These are phyloP conservation scores for Pandemis cinnamomeana DNA, from an alignment of 2,888 invertebrate species.

Conservation along the genomic window DNA sequence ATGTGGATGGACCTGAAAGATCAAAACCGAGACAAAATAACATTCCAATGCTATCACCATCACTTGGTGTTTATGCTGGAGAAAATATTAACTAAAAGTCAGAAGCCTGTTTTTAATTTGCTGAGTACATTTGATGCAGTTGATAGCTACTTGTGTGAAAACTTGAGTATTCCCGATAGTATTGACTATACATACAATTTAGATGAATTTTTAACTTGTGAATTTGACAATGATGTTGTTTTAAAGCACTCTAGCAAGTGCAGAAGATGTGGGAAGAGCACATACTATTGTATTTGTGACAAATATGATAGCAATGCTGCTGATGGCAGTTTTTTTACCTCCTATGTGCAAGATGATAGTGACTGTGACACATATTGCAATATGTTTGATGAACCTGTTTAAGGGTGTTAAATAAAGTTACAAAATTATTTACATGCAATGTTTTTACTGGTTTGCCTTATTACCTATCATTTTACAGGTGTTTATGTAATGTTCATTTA, in stretches of 20 bases:
- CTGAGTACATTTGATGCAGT: conserved; percentile 88
- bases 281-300: conserved; percentile 69
- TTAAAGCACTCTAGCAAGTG: conserved; percentile 75
- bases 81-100: conserved; percentile 88
- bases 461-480: background rate
- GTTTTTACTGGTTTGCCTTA: background rate
- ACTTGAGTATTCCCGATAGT: conserved; percentile 73
- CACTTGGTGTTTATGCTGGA: conserved; percentile 98
- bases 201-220: conserved; percentile 67
- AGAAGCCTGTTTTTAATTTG: conserved; percentile 91
- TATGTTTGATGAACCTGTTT: conserved; percentile 67
- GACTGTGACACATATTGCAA: conserved; percentile 73
- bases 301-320: conserved; percentile 64
- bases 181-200: conserved; percentile 52
- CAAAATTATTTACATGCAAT: background rate
- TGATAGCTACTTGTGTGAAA: conserved; percentile 87
- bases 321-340: conserved; percentile 71
- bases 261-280: conserved; percentile 71
- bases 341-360: conserved; percentile 65
- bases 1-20: conserved; percentile 91
- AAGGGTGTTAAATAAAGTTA: conserved; percentile 12
- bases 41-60: conserved; percentile 96
- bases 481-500: background rate
- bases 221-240: conserved; percentile 72
- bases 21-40: conserved; percentile 85